phyloP scores from a whole-genome alignment of 1,140 invertebrate genomes.

The Aphelinus certus region DNA sequence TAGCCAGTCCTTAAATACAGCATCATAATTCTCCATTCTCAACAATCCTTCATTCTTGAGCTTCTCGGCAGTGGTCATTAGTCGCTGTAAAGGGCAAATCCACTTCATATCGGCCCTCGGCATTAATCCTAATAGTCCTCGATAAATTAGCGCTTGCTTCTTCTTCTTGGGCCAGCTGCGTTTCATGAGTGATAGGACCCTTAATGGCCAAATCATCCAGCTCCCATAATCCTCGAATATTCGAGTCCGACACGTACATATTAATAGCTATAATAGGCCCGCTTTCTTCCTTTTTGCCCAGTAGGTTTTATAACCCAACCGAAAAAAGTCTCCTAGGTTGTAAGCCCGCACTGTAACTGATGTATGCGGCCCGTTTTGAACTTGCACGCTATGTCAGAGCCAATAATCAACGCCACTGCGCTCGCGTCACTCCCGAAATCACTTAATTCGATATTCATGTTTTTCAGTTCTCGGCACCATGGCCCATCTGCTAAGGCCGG shows the following conservation, averaged over 20 bases:
- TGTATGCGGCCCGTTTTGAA: slow-evolving; percentile 45
- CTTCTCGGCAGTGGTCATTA: slow-evolving; percentile 36
- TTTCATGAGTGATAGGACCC: slow-evolving; percentile 49
- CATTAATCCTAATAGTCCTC: slow-evolving; percentile 41
- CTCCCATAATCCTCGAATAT: slow-evolving; percentile 52
- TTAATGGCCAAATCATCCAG: slow-evolving; percentile 55
- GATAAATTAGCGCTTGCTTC: slow-evolving; percentile 41
- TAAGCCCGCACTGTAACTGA: slow-evolving; percentile 27
- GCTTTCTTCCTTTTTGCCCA: background rate
- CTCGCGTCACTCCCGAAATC: slow-evolving; percentile 16
- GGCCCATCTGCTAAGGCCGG: background rate
- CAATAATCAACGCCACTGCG: slow-evolving; percentile 47
- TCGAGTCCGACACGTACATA: slow-evolving; percentile 35
- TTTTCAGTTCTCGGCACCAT: slow-evolving; percentile 32
- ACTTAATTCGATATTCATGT: slow-evolving; percentile 36
- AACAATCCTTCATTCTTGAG: slow-evolving; percentile 20
- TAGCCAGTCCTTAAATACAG: slow-evolving; percentile 49
- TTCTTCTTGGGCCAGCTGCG: slow-evolving; percentile 13
- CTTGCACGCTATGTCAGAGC: slow-evolving; percentile 50
- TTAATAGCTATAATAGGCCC: slow-evolving; percentile 17
- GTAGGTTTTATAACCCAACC: slow-evolving; percentile 52
- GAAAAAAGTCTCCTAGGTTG: slow-evolving; percentile 49
- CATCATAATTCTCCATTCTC: slow-evolving; percentile 48
- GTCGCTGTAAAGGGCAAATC: slow-evolving; percentile 49
- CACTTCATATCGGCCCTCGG: slow-evolving; percentile 51